These are phyloP conservation scores for Pygoscelis adeliae DNA, from an alignment of 2,113 vertebrate species.

Conservation along the genomic window DNA sequence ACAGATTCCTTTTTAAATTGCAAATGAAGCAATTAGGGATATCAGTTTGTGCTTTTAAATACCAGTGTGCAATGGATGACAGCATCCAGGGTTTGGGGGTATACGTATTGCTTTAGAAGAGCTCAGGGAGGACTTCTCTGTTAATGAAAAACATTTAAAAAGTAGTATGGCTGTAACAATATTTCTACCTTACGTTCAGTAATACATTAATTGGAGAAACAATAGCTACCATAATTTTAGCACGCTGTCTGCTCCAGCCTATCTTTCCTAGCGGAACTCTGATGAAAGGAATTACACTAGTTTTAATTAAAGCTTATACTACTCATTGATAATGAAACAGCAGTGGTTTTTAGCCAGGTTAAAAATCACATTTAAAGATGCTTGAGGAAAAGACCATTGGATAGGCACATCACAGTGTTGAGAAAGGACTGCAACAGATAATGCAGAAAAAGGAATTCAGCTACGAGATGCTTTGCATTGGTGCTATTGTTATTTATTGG, in stretches of 20 bases:
- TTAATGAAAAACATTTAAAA: background rate
- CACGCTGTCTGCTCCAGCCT: background rate
- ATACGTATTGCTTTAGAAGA: background rate
- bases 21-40: slow-evolving; percentile 7
- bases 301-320: slow-evolving; percentile 28
- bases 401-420: background rate
- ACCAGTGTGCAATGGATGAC: background rate
- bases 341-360: slow-evolving; percentile 1
- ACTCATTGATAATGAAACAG: background rate
- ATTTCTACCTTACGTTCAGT: background rate
- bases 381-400: background rate
- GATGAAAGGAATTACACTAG: background rate
- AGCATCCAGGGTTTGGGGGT: background rate
- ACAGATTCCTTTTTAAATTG: background rate
- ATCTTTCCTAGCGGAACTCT: background rate
- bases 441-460: background rate
- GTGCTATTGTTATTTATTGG: background rate
- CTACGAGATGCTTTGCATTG: background rate
- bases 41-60: slow-evolving; percentile 2
- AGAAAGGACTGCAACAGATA: background rate
- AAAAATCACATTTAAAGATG: background rate
- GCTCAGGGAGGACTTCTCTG: background rate
- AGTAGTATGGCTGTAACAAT: background rate
- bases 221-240: slow-evolving; percentile 33
- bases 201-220: slow-evolving; percentile 41